Conservation (phyloP, 2,888 invertebrate species). For the Melipona beecheii region DNA sequence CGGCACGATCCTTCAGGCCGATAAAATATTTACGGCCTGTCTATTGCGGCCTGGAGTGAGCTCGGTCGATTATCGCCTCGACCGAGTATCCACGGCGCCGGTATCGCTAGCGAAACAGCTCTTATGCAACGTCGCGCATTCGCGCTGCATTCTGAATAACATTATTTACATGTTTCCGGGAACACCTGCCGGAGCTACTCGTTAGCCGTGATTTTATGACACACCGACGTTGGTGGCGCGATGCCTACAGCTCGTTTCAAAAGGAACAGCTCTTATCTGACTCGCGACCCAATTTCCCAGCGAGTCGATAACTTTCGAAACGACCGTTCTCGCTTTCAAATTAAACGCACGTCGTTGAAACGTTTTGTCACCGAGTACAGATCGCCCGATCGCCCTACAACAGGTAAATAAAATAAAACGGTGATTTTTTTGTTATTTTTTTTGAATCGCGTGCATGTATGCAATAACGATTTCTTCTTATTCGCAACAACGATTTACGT, state of each 20-base stretch:
- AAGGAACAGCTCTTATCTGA: not conserved
- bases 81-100: slow-evolving; percentile 28
- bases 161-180: slow-evolving; percentile 71
- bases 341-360: too few relatives aligned
- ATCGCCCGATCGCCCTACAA: too few relatives aligned
- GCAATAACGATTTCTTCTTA: not conserved
- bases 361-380: too few relatives aligned
- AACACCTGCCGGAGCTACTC: slow-evolving; percentile 65
- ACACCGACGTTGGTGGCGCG: not conserved
- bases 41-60: slow-evolving; percentile 3
- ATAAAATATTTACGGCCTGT: not conserved
- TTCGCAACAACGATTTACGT: not conserved
- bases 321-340: too few relatives aligned
- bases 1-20: not conserved
- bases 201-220: slow-evolving; percentile 49
- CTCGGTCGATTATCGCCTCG: slow-evolving; percentile 61
- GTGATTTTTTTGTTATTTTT: not conserved
- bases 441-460: not conserved
- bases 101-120: slow-evolving; percentile 33
- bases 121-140: slow-evolving; percentile 59
- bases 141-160: slow-evolving; percentile 59
- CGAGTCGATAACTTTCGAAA: too few relatives aligned
- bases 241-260: not conserved
- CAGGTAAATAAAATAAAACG: too few relatives aligned
- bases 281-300: too few relatives aligned